Percentiles rank a stretch among this genome's conserved stretches.
Conservation (phyloP, 2,113 vertebrate genomes). For the mouse (Mus musculus) region DNA sequence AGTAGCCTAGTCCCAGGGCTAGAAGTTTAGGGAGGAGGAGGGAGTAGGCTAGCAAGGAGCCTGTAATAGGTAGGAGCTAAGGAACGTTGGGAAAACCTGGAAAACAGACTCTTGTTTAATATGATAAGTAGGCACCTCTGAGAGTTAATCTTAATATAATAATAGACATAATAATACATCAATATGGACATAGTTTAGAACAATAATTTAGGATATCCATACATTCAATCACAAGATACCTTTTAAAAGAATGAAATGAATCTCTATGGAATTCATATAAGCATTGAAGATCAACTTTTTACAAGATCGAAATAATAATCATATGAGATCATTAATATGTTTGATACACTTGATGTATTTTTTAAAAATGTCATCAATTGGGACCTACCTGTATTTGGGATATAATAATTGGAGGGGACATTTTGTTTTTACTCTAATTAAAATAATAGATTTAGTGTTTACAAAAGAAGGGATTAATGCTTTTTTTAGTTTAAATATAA, state of each 20-base stretch:
- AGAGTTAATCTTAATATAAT: too few relatives aligned
- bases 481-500: conserved; percentile 12
- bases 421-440: not conserved
- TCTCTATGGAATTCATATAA: not conserved
- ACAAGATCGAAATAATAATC: not conserved
- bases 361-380: not conserved
- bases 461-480: not conserved
- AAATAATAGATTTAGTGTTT: not conserved
- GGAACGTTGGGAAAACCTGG: not conserved
- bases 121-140: not conserved
- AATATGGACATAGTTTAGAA: not conserved
- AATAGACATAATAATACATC: not conserved
- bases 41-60: not conserved
- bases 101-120: not conserved
- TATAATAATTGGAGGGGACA: not conserved
- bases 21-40: accelerated
- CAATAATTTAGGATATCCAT: not conserved
- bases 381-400: accelerated
- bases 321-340: not conserved
- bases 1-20: not conserved
- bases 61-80: not conserved
- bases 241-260: not conserved
- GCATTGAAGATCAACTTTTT: not conserved
- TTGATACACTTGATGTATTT: not conserved
- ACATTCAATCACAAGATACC: not conserved